Conservation (phyloP, 2,888 invertebrate genomes). For the Amphipoea oculea region DNA sequence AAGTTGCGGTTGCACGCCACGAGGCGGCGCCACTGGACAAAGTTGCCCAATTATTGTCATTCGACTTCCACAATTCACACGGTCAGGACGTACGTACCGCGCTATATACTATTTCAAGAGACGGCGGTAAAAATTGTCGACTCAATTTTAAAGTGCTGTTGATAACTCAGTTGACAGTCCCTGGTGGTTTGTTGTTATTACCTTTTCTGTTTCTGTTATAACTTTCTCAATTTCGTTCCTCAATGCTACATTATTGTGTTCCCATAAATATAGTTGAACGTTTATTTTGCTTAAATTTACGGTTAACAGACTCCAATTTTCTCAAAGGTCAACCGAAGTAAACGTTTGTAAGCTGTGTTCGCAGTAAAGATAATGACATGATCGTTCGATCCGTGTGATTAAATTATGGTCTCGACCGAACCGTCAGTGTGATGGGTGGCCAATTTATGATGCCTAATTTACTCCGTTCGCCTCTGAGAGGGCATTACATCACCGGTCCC, state of each 20-base stretch:
- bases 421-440: conserved; percentile 57
- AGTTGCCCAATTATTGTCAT: conserved; percentile 82
- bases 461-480: conserved; percentile 50
- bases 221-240: conserved; percentile 57
- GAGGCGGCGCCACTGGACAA: conserved; percentile 71
- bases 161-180: conserved; percentile 50
- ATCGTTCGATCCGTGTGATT: conserved; percentile 57
- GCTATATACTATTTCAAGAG: conserved; percentile 40
- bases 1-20: conserved; percentile 61
- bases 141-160: conserved; percentile 55
- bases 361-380: conserved; percentile 55
- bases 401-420: conserved; percentile 50
- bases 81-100: conserved; percentile 30
- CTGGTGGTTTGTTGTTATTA: conserved; percentile 47
- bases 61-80: conserved; percentile 67
- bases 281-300: conserved; percentile 38
- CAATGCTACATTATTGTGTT: conserved; percentile 28
- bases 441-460: conserved; percentile 64
- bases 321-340: conserved; percentile 24
- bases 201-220: conserved; percentile 50
- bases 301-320: conserved; percentile 13
- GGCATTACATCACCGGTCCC: conserved; percentile 51
- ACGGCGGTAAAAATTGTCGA: conserved; percentile 56
- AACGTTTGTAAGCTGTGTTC: conserved; percentile 31
- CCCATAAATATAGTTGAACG: conserved; percentile 23